A percentile compares a stretch with the other conserved stretches of the same genome.
Evolutionary conservation across 2,113 vertebrate genomes (phyloP).

Genomic region (Myotis yumanensis): DNA sequence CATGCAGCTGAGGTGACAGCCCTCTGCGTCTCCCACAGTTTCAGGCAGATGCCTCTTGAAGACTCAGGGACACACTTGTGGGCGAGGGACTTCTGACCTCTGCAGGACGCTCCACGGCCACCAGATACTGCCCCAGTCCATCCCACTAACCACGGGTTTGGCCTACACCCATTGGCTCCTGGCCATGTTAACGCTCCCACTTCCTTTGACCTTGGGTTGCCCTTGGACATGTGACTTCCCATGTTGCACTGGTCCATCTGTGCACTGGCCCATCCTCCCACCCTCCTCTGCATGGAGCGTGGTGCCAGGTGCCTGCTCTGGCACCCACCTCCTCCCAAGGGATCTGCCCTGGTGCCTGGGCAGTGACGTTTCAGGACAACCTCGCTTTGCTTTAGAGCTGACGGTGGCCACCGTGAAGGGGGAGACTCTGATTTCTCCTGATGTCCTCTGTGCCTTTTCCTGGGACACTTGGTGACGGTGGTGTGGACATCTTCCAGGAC

Average conservation of each 20-base stretch:
- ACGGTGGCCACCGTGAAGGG: not conserved
- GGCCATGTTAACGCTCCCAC: not conserved
- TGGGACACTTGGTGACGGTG: not conserved
- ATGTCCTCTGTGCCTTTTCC: not conserved
- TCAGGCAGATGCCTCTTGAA: not conserved
- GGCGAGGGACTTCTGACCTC: not conserved
- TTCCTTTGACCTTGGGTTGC: not conserved
- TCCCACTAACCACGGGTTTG: too few species aligned
- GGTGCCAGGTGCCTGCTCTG: not conserved
- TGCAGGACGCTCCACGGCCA: not conserved
- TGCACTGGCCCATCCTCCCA: accelerated
- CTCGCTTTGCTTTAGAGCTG: not conserved
- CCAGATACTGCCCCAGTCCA: too few species aligned
- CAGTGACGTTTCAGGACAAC: accelerated
- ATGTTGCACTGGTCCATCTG: not conserved
- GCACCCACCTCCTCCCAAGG: not conserved
- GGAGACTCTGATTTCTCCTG: not conserved
- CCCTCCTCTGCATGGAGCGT: not conserved
- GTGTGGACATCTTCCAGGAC: accelerated
- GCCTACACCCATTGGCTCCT: accelerated
- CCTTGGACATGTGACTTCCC: not conserved
- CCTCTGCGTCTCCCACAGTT: not conserved
- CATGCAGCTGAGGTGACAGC: not conserved
- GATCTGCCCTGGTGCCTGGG: not conserved
- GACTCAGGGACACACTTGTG: not conserved